Percentiles rank a stretch among this genome's conserved stretches.
Conservation (phyloP, 1,140 invertebrate genomes). For the Coenobita brevimanus region DNA sequence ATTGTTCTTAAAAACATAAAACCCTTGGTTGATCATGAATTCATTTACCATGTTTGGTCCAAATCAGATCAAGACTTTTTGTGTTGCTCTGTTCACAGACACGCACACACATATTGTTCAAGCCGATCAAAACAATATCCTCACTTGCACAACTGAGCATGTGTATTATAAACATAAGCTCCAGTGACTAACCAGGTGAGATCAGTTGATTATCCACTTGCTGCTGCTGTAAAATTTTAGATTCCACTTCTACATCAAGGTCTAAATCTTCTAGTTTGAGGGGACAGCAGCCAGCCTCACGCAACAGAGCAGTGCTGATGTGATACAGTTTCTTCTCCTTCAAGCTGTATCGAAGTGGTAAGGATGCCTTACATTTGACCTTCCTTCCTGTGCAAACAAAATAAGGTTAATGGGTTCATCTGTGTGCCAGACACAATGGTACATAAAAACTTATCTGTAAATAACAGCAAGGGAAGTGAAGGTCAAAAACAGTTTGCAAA, state of each 20-base stretch:
- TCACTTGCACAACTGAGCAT: too few relatives aligned
- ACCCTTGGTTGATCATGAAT: too few relatives aligned
- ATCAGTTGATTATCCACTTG: neutral
- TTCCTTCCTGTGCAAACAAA: neutral
- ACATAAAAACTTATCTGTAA: too few relatives aligned
- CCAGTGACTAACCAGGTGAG: constrained; percentile 1
- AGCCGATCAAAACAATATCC: too few relatives aligned
- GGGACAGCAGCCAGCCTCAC: constrained; percentile 17
- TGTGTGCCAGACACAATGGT: too few relatives aligned
- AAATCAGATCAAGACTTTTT: too few relatives aligned
- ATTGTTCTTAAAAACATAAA: too few relatives aligned
- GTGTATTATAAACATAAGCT: too few relatives aligned
- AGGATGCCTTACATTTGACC: neutral
- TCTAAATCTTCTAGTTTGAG: constrained; percentile 23
- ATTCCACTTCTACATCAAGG: constrained; percentile 27
- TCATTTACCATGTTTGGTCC: too few relatives aligned
- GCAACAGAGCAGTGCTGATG: constrained; percentile 17
- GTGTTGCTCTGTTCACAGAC: too few relatives aligned
- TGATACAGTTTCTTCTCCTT: neutral
- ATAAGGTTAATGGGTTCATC: too few relatives aligned
- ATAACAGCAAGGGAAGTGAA: neutral
- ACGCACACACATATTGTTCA: too few relatives aligned
- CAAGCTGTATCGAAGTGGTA: neutral
- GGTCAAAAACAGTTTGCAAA: neutral
- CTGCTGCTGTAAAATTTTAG: neutral